These are phyloP conservation scores for Cheilosia grossa DNA, from an alignment of 2,888 invertebrate species.

Conservation along the genomic window DNA sequence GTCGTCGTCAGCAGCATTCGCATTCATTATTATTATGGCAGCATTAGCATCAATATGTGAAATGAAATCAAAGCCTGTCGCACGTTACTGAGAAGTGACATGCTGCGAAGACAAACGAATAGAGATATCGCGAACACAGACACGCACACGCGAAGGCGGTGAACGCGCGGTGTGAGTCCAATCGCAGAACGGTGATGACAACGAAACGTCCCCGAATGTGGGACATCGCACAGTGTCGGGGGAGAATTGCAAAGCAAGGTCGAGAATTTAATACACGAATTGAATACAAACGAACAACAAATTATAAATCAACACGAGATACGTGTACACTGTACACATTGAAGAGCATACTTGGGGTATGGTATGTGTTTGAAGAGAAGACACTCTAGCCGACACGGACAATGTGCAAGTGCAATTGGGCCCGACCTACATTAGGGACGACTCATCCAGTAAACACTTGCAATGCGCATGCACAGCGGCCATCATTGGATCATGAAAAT, in stretches of 20 bases:
- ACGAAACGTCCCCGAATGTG: conserved; percentile 66
- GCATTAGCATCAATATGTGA: conserved; percentile 63
- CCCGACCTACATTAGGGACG: conserved; percentile 45
- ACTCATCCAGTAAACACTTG: not conserved
- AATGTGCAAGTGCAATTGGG: conserved; percentile 45
- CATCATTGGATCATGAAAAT: too few species aligned
- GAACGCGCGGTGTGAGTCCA: conserved; percentile 46
- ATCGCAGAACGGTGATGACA: conserved; percentile 46
- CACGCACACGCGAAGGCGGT: conserved; percentile 36
- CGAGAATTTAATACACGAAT: conserved; percentile 68
- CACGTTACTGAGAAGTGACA: conserved; percentile 56
- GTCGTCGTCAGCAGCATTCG: conserved; percentile 27
- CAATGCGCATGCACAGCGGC: not conserved
- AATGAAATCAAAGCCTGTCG: conserved; percentile 67
- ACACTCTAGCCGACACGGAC: conserved; percentile 25
- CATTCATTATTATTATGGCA: conserved; percentile 65
- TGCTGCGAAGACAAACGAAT: conserved; percentile 51
- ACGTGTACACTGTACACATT: conserved; percentile 11
- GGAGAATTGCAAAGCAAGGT: conserved; percentile 69
- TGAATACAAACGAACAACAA: conserved; percentile 54
- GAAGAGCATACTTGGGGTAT: not conserved
- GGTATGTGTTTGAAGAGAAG: conserved; percentile 22
- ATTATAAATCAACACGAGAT: conserved; percentile 36
- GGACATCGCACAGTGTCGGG: conserved; percentile 67
- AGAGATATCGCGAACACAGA: conserved; percentile 27